Evolutionary conservation across 2,797 vertebrate genomes (phyloP), one percentile per base, ranked within the genome.

Genomic region (Neostethus bicornis): DNA sequence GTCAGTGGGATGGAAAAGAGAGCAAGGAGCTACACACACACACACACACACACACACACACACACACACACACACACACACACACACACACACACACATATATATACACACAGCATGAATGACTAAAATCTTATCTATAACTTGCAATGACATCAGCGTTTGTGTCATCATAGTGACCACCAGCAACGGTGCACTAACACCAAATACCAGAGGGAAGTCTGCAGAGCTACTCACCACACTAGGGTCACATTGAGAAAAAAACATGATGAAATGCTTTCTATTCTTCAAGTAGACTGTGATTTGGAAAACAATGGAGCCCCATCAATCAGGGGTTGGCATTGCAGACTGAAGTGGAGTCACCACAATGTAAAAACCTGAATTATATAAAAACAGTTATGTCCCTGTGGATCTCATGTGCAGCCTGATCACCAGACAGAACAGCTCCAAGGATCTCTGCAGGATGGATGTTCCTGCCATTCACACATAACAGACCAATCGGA

Each of bases 1-100:
- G 70, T 79, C 80, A 81, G 78, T 13, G 56, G 64, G 73, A 65
- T 58, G 70, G 70, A 80, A 72, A 77, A 53, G 52, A 77, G 66
- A 78, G 57, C 79, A 81, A 73, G 42, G 37, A 14, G 2, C 23
- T 43, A 39, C 28, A 51, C 53, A 56, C 61, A 44, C 56, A 50
- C 54, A 26, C 51, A 49, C 43, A 38, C 28, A 49, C 37, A 43
- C 24, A 51, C n/a, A n/a, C n/a, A n/a, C n/a, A n/a, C n/a, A n/a
- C 20, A 39, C 1, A 16, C n/a, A 39, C 28, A 51, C 53, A 56
- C 61, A 44, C 56, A 50, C 54, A 26, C 51, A 49, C 43, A 38
- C 28, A 49, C 37, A 43, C 24, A 51, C n/a, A n/a, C n/a, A n/a
- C 41, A 34, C 24, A 41, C 42, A 17, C 20, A 61, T n/a, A n/a